Percentiles rank a stretch among this genome's conserved stretches.
phyloP scores from a whole-genome alignment of 1,140 invertebrate genomes.

The Trissolcus basalis region DNA sequence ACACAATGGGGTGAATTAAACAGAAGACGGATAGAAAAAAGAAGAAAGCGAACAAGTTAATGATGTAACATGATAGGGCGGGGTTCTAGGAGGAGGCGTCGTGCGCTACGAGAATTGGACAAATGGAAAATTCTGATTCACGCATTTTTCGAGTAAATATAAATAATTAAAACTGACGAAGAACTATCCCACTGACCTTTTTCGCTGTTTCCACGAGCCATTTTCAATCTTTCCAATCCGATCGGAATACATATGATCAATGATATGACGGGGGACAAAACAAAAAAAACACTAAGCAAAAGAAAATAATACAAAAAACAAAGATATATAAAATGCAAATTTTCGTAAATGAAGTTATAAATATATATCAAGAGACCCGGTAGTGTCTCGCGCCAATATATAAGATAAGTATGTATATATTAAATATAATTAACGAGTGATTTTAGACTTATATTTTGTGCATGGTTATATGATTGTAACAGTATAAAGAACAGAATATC shows the following conservation, averaged over 20 bases:
- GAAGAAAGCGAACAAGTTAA: neutral
- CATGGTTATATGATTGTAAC: constrained; percentile 51
- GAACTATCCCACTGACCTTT: constrained; percentile 23
- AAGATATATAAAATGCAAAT: constrained; percentile 17
- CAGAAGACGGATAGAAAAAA: constrained; percentile 1
- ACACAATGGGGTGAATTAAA: neutral
- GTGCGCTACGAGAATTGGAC: constrained; percentile 51
- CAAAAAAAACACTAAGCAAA: neutral
- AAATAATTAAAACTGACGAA: neutral
- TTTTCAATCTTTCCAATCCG: constrained; percentile 40
- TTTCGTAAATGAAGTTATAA: constrained; percentile 46
- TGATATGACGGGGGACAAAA: too few species aligned
- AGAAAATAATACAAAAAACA: constrained; percentile 14
- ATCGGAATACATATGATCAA: too few species aligned
- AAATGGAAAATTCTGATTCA: constrained; percentile 55
- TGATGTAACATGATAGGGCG: constrained; percentile 19
- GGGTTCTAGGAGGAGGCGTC: constrained; percentile 24
- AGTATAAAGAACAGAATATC: constrained; percentile 19
- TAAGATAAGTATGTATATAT: constrained; percentile 57
- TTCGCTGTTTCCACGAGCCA: constrained; percentile 27
- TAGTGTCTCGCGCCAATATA: constrained; percentile 57
- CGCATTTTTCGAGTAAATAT: constrained; percentile 14
- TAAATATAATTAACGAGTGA: constrained; percentile 58
- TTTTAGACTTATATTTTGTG: constrained; percentile 56
- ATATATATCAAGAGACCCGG: constrained; percentile 56